Evolutionary conservation across 2,113 vertebrate genomes (phyloP).

Genomic region (Chlamydotis undulata): DNA sequence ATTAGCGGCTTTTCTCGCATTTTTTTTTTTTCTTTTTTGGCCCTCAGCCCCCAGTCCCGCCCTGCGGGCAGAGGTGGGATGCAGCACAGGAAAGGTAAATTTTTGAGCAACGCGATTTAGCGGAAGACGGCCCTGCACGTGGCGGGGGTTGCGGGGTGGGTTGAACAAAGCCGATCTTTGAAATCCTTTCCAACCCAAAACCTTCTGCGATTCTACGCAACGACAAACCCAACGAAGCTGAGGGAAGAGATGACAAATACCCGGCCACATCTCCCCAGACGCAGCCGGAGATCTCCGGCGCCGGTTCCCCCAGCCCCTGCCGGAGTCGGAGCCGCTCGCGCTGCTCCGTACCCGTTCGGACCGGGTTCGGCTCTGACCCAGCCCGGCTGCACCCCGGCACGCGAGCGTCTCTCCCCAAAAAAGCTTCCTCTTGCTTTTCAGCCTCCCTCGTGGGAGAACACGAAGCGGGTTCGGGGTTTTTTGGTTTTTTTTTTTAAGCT

Average conservation of each 20-base stretch:
- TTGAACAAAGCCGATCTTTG: no score
- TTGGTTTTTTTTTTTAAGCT: background rate
- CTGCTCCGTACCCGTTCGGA: background rate
- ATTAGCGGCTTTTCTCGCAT: background rate
- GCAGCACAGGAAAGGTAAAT: background rate
- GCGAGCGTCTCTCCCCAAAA: background rate
- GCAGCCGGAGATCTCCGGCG: background rate
- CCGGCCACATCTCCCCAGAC: background rate
- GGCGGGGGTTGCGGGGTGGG: background rate
- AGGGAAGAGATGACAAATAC: background rate
- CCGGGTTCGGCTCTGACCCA: background rate
- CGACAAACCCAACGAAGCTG: rapidly evolving
- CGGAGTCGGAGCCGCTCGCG: rapidly evolving
- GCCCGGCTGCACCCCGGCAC: background rate
- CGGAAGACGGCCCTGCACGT: background rate
- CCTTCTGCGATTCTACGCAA: rapidly evolving
- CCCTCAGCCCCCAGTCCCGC: background rate
- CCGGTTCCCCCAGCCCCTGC: no score
- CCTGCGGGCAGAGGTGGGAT: background rate
- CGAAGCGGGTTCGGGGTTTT: background rate
- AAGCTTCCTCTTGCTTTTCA: background rate
- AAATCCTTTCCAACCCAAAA: background rate
- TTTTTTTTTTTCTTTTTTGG: background rate
- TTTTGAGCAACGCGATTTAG: background rate
- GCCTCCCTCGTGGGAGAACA: background rate